Conservation (phyloP, 1,140 invertebrate genomes). For the Popillia japonica region DNA sequence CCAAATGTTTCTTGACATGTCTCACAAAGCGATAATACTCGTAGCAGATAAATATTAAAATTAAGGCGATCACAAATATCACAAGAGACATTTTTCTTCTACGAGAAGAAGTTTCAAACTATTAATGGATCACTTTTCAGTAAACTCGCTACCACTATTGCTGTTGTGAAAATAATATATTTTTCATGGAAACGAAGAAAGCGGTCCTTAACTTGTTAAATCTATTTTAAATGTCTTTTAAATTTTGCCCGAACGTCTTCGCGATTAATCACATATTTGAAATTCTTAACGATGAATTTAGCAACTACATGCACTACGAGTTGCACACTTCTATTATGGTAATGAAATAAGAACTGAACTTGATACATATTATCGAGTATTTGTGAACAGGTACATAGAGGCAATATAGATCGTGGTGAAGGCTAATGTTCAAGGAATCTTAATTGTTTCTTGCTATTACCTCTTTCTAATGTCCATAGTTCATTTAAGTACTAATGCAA, state of each 20-base stretch:
- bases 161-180: not conserved
- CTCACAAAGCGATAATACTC: not conserved
- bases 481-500: too few relatives aligned
- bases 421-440: not conserved
- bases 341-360: conserved; percentile 3
- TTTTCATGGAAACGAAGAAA: conserved; percentile 5
- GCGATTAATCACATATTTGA: not conserved
- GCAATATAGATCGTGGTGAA: not conserved
- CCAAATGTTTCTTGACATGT: not conserved
- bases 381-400: not conserved
- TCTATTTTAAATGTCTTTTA: not conserved
- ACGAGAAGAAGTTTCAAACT: not conserved
- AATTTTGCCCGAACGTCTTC: not conserved
- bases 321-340: not conserved
- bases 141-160: too few relatives aligned
- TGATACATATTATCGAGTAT: not conserved
- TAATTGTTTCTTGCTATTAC: not conserved
- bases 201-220: not conserved
- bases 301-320: not conserved
- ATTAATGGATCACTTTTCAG: not conserved
- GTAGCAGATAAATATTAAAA: not conserved
- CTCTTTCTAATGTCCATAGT: not conserved
- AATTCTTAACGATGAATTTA: not conserved
- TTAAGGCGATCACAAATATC: not conserved
- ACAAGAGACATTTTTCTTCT: conserved; percentile 11